phyloP scores from a whole-genome alignment of 2,888 invertebrate genomes.

The Drosophila infuscata region DNA sequence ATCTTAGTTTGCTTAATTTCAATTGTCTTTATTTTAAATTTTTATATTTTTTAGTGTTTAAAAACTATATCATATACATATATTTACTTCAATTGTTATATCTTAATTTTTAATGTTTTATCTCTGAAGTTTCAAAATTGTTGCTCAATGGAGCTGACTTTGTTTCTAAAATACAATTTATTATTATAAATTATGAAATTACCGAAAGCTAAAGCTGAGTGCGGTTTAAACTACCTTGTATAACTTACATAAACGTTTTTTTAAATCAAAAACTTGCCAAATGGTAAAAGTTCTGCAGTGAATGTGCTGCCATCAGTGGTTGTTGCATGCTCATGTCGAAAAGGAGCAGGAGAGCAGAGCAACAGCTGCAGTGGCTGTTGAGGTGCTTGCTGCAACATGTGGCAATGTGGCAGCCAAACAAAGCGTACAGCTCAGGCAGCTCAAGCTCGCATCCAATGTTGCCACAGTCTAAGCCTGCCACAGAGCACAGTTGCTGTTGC shows the following conservation, averaged over 20 bases:
- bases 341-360: conserved; percentile 3
- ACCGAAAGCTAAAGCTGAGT: neutral
- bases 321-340: neutral
- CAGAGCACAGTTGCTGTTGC: conserved; percentile 34
- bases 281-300: neutral
- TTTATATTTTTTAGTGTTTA: neutral
- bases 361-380: neutral
- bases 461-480: conserved; percentile 20
- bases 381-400: conserved; percentile 47
- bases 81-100: neutral
- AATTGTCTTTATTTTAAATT: neutral
- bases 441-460: conserved; percentile 31
- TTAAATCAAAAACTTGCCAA: neutral
- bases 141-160: no score
- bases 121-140: neutral
- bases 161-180: no score
- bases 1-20: neutral
- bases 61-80: neutral
- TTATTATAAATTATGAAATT: neutral
- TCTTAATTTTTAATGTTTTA: neutral
- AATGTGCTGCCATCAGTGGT: conserved; percentile 16
- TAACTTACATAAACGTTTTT: neutral
- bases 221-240: neutral
- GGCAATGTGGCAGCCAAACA: conserved; percentile 32
- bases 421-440: conserved; percentile 17